These are phyloP conservation scores for Riparia riparia DNA, from an alignment of 2,113 vertebrate species.

Conservation along the genomic window DNA sequence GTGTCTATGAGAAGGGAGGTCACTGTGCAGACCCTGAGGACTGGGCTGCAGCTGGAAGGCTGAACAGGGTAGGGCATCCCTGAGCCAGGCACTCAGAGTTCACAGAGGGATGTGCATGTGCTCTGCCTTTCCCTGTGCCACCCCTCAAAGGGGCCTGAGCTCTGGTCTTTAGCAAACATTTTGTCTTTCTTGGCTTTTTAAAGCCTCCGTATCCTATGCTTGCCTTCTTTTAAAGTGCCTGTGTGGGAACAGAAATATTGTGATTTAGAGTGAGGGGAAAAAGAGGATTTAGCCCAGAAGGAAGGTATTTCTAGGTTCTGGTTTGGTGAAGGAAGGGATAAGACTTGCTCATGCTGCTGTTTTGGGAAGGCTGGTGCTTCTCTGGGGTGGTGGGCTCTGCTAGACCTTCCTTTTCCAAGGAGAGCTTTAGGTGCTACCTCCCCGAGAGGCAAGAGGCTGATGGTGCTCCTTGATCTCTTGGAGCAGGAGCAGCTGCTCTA, in stretches of 20 bases:
- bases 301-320: neutral
- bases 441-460: neutral
- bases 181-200: neutral
- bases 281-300: neutral
- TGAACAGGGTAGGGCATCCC: accelerated
- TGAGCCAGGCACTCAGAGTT: accelerated
- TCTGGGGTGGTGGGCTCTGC: neutral
- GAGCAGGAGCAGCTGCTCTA: neutral
- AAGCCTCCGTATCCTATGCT: neutral
- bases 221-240: neutral
- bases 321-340: neutral
- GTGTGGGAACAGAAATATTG: neutral
- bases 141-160: neutral
- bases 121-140: accelerated
- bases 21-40: neutral
- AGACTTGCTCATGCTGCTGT: neutral
- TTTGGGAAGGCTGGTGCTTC: neutral
- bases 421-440: neutral
- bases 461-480: accelerated
- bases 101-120: neutral
- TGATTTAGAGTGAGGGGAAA: neutral
- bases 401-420: neutral
- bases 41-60: neutral
- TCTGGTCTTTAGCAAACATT: neutral
- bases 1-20: neutral